phyloP scores from a whole-genome alignment of 2,797 vertebrate species.

The Crocodylus rhombifer region DNA sequence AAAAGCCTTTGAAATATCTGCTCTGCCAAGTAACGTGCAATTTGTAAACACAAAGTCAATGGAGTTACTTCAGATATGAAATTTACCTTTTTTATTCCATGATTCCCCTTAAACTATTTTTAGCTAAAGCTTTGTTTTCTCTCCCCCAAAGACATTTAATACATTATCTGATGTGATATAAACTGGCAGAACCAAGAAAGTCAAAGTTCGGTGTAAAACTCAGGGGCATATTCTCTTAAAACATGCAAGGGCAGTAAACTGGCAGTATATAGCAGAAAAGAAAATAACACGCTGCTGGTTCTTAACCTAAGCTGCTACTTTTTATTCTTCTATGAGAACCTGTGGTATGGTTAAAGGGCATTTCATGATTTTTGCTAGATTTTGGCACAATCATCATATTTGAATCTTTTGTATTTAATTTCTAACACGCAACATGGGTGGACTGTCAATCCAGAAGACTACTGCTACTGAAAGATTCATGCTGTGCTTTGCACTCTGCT shows the following conservation, averaged over 20 bases:
- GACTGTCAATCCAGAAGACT: neutral
- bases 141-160: neutral
- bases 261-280: neutral
- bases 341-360: neutral
- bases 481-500: neutral
- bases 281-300: neutral
- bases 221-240: neutral
- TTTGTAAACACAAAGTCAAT: neutral
- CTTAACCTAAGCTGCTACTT: neutral
- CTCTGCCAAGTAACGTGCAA: neutral
- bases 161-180: neutral
- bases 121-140: neutral
- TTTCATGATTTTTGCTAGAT: neutral
- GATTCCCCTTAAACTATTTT: neutral
- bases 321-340: neutral
- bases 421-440: neutral
- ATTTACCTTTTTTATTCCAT: accelerated
- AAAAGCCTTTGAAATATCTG: neutral
- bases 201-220: neutral
- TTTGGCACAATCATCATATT: neutral
- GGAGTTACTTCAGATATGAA: neutral
- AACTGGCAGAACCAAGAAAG: neutral
- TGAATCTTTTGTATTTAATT: neutral
- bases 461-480: neutral
- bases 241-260: neutral